These are phyloP conservation scores for Dryococelus australis DNA, from an alignment of 2,888 invertebrate genomes.

Conservation along the genomic window DNA sequence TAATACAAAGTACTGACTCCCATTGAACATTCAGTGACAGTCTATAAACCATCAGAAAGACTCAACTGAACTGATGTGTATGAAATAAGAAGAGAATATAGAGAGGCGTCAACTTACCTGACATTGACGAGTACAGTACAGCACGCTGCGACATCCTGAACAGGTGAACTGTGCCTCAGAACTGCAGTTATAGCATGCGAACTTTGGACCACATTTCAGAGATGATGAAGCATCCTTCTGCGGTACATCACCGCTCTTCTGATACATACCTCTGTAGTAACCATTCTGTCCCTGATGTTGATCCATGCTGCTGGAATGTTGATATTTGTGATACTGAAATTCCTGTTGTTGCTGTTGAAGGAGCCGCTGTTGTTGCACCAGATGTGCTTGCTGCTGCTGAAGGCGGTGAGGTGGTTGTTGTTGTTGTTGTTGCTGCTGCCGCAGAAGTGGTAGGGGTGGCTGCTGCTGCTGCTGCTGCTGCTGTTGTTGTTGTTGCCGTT, in stretches of 20 bases:
- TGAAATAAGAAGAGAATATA: no score
- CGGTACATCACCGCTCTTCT: background rate
- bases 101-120: conserved; percentile 18
- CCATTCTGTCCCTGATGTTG: background rate
- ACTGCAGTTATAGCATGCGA: conserved; percentile 30
- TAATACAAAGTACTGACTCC: no score
- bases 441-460: background rate
- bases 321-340: background rate
- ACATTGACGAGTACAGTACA: conserved; percentile 22
- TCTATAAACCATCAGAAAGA: no score
- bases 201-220: background rate
- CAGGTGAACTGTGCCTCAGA: conserved; percentile 31
- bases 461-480: conserved; percentile 28
- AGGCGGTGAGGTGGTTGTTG: background rate
- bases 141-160: conserved; percentile 12
- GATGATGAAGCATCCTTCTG: background rate
- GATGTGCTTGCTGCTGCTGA: background rate
- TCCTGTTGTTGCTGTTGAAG: conserved; percentile 4
- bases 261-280: background rate
- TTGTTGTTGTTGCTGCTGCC: conserved; percentile 5
- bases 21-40: no score
- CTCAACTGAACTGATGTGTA: no score
- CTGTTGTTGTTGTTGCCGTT: background rate
- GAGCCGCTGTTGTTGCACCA: background rate
- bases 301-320: background rate